Percentiles rank a stretch among this genome's conserved stretches.
phyloP scores from a whole-genome alignment of 2,113 vertebrate species.

The Lagopus leucura region DNA sequence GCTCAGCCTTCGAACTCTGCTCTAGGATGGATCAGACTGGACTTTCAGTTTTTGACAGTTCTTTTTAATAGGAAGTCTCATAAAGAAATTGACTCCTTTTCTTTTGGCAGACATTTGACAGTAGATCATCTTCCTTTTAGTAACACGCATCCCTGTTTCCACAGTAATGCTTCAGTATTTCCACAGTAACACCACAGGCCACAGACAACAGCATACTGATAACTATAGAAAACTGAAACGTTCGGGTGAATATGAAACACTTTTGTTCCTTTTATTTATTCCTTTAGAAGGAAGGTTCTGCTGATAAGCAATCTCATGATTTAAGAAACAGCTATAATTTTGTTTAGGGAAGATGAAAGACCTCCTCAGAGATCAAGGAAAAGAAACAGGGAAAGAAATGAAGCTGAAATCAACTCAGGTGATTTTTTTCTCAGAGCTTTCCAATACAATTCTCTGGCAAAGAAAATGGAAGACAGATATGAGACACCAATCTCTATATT shows the following conservation, averaged over 20 bases:
- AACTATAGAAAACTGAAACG: slow-evolving; percentile 29
- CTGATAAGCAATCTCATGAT: slow-evolving; percentile 67
- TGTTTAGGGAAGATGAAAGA: slow-evolving; percentile 68
- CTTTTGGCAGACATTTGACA: slow-evolving; percentile 49
- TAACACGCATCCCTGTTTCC: slow-evolving; percentile 53
- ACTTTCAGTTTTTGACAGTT: slow-evolving; percentile 16
- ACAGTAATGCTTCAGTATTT: slow-evolving; percentile 56
- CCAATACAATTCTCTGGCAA: background rate
- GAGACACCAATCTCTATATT: background rate
- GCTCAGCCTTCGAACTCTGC: slow-evolving; percentile 36
- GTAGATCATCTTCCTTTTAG: slow-evolving; percentile 55
- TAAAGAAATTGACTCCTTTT: slow-evolving; percentile 35
- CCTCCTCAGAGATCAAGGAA: slow-evolving; percentile 72
- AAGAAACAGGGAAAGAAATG: slow-evolving; percentile 36
- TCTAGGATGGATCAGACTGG: slow-evolving; percentile 11
- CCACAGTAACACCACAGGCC: slow-evolving; percentile 31
- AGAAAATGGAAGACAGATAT: background rate
- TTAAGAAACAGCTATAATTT: slow-evolving; percentile 60
- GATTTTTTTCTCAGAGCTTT: slow-evolving; percentile 34
- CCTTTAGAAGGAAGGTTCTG: slow-evolving; percentile 38
- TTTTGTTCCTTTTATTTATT: slow-evolving; percentile 42
- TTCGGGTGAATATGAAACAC: background rate
- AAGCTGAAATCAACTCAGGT: slow-evolving; percentile 49
- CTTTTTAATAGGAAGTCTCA: slow-evolving; percentile 39
- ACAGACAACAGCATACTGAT: background rate